Evolutionary conservation across 2,888 invertebrate genomes (phyloP).

Genomic region (Copidosoma aretas): DNA sequence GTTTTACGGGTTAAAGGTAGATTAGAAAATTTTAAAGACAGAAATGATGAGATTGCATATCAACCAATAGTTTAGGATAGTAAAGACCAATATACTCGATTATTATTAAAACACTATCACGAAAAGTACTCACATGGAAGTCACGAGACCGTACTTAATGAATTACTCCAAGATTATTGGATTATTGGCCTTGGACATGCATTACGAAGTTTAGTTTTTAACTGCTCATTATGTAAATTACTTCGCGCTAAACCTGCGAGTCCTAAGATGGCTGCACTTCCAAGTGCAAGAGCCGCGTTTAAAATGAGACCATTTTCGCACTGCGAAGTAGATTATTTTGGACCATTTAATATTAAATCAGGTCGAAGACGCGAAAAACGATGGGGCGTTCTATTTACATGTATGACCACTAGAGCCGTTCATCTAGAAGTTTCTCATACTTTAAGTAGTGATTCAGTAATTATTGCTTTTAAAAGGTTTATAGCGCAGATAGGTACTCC

Average conservation of each 20-base stretch:
- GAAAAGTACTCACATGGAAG: constrained; percentile 17
- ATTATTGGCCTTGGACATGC: background rate
- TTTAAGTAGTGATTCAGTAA: background rate
- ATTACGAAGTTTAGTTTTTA: background rate
- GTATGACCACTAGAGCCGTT: background rate
- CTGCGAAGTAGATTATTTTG: constrained; percentile 12
- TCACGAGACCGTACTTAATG: constrained; percentile 3
- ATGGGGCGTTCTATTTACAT: constrained; percentile 4
- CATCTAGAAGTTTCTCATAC: constrained; percentile 1
- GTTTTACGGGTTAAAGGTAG: constrained; percentile 5
- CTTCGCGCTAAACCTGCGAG: background rate
- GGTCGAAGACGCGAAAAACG: background rate
- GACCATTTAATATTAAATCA: too few relatives aligned
- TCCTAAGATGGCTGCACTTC: background rate
- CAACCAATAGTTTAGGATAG: constrained; percentile 22
- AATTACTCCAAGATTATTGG: background rate
- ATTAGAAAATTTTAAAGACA: background rate
- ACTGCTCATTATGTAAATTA: background rate
- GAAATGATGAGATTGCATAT: background rate
- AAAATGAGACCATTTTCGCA: background rate
- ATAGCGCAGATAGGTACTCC: background rate
- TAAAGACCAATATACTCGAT: constrained; percentile 5
- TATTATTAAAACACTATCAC: constrained; percentile 28
- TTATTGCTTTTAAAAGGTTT: background rate
- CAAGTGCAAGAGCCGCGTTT: background rate